Evolutionary conservation across 2,888 invertebrate species (phyloP).

Genomic region (Amblyteles armatorius): DNA sequence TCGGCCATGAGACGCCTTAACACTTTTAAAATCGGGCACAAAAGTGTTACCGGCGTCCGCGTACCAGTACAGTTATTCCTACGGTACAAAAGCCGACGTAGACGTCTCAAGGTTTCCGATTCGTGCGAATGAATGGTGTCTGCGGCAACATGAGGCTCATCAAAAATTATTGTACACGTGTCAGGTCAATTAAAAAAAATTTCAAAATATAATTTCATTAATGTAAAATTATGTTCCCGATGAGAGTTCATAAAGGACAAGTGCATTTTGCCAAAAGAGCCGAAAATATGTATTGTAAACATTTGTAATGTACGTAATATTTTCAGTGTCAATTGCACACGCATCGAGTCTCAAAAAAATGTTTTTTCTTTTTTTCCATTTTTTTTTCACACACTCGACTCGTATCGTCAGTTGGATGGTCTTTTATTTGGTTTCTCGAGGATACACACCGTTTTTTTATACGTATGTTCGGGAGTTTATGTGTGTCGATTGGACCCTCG

Average conservation of each 20-base stretch:
- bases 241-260: too few relatives aligned
- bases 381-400: background rate
- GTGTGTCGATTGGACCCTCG: slow-evolving; percentile 19
- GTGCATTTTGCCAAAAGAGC: background rate
- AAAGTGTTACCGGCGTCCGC: background rate
- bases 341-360: background rate
- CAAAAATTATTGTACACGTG: background rate
- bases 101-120: slow-evolving; percentile 25
- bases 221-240: too few relatives aligned
- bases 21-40: background rate
- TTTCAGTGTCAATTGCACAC: background rate
- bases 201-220: background rate
- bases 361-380: background rate
- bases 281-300: background rate
- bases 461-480: slow-evolving; percentile 9
- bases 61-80: slow-evolving; percentile 36
- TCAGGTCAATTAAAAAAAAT: background rate
- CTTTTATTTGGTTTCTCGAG: slow-evolving; percentile 17
- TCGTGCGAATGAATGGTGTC: slow-evolving; percentile 14
- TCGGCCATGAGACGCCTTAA: slow-evolving; percentile 44
- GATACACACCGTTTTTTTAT: background rate
- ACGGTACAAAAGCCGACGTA: slow-evolving; percentile 28
- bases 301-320: background rate
- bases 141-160: background rate
- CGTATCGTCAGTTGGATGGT: background rate